These are phyloP conservation scores for Aricia agestis DNA, from an alignment of 1,140 invertebrate genomes.

Conservation along the genomic window DNA sequence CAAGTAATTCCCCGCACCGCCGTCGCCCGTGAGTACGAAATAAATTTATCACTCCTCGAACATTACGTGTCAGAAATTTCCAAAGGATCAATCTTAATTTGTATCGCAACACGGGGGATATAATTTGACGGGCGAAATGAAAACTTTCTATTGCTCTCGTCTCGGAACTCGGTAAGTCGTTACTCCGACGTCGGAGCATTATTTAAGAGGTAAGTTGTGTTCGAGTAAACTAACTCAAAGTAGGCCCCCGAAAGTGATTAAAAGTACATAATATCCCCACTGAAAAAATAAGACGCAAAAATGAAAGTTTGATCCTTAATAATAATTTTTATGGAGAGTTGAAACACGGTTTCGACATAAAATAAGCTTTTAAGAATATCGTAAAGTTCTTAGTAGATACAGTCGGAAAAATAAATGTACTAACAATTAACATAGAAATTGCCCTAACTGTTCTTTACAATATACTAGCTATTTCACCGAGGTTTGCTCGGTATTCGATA, in stretches of 20 bases:
- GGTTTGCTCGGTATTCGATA: too few species aligned
- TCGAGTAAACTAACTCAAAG: conserved; percentile 4
- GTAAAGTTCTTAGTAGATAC: background rate
- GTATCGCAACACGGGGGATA: conserved; percentile 23
- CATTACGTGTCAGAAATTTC: conserved; percentile 17
- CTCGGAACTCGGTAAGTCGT: conserved; percentile 26
- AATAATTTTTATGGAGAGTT: background rate
- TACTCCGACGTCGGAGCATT: conserved; percentile 27
- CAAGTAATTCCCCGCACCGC: conserved; percentile 9
- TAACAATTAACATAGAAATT: background rate
- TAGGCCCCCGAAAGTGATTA: background rate
- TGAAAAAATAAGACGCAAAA: conserved; percentile 9
- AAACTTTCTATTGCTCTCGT: conserved; percentile 34
- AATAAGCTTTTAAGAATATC: background rate
- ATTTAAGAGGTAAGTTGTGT: conserved; percentile 36
- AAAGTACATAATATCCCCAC: background rate
- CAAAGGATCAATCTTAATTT: conserved; percentile 31
- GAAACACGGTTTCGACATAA: background rate
- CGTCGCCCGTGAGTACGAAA: conserved; percentile 5
- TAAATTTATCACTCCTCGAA: conserved; percentile 13
- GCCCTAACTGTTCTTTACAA: too few species aligned
- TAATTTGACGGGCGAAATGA: conserved; percentile 35
- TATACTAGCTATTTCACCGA: too few species aligned
- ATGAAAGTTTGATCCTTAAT: background rate
- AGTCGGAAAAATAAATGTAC: background rate